These are phyloP conservation scores for Callionymus lyra DNA, from an alignment of 2,113 vertebrate species.

Conservation along the genomic window DNA sequence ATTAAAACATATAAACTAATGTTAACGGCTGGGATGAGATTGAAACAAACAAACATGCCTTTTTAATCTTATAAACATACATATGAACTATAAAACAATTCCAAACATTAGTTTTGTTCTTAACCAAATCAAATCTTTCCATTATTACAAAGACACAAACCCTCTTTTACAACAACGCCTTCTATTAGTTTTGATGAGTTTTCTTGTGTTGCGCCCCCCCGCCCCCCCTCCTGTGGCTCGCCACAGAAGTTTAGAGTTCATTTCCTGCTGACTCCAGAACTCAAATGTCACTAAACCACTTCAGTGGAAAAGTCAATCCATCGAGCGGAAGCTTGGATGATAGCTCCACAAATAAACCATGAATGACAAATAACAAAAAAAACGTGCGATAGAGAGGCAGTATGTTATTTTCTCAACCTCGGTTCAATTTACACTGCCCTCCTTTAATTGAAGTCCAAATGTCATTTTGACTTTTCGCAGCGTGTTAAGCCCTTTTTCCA, in stretches of 20 bases:
- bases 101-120: conserved; percentile 11
- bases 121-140: too few relatives aligned
- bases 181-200: background rate
- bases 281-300: background rate
- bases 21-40: too few relatives aligned
- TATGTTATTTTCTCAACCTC: background rate
- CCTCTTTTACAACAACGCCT: background rate
- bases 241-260: background rate
- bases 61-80: too few relatives aligned
- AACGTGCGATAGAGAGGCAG: background rate
- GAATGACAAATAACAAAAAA: background rate
- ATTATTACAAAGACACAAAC: too few relatives aligned
- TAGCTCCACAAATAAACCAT: background rate
- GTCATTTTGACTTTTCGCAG: background rate
- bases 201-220: background rate
- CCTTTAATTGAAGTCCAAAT: background rate
- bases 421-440: too few relatives aligned
- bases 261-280: background rate
- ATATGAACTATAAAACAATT: too few relatives aligned
- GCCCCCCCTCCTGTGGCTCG: too few relatives aligned
- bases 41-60: too few relatives aligned
- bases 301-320: background rate
- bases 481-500: too few relatives aligned
- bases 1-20: too few relatives aligned
- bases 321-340: background rate